A percentile compares a stretch with the other conserved stretches of the same genome.
Conservation (phyloP, 1,140 invertebrate genomes). For the Drosophila pachea region DNA sequence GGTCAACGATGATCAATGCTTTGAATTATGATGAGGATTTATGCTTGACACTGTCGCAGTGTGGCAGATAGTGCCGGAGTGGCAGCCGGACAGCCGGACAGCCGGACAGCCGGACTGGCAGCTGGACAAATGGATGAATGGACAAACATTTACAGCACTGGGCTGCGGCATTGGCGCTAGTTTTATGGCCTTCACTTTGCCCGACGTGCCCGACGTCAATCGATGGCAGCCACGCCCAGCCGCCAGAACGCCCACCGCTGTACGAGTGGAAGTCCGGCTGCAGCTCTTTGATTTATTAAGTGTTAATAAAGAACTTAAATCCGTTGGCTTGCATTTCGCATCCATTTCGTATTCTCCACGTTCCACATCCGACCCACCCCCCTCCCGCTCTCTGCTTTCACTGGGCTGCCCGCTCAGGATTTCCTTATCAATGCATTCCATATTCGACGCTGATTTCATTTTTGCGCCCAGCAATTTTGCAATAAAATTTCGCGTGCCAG, state of each 20-base stretch:
- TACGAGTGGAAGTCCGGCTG: neutral
- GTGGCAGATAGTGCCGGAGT: constrained; percentile 64
- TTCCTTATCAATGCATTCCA: constrained; percentile 77
- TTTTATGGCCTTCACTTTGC: constrained; percentile 69
- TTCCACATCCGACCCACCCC: constrained; percentile 16
- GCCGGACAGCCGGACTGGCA: constrained; percentile 33
- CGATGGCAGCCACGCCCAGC: neutral
- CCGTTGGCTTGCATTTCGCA: constrained; percentile 73
- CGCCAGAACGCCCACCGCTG: too few relatives aligned
- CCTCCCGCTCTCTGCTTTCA: constrained; percentile 1
- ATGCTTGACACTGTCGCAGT: constrained; percentile 77
- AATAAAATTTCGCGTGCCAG: constrained; percentile 77
- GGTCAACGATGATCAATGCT: constrained; percentile 73
- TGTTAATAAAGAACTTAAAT: constrained; percentile 79
- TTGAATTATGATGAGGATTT: constrained; percentile 79
- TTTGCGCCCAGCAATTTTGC: constrained; percentile 68
- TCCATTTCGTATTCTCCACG: constrained; percentile 39
- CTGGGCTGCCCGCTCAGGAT: constrained; percentile 45
- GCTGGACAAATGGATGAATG: constrained; percentile 49
- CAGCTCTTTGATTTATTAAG: constrained; percentile 75
- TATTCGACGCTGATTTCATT: constrained; percentile 73
- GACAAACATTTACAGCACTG: constrained; percentile 64
- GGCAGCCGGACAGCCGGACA: constrained; percentile 43
- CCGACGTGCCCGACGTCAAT: constrained; percentile 41
- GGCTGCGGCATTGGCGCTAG: constrained; percentile 50